phyloP scores from a whole-genome alignment of 1,140 invertebrate species.

The Leptopilina boulardi region DNA sequence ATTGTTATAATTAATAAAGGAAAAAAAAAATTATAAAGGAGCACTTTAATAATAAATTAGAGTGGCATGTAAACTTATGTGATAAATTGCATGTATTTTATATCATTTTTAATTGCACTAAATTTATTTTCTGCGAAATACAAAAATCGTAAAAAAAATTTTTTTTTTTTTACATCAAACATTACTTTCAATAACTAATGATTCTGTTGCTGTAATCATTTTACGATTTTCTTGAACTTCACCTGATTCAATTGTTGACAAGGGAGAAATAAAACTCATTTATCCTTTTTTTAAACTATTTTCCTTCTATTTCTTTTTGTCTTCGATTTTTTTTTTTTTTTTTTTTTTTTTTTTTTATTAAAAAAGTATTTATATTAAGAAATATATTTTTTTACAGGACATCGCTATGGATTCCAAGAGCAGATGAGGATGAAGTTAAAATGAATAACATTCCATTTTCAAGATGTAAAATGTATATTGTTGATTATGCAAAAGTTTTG shows the following conservation, averaged over 20 bases:
- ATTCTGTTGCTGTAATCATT: not conserved
- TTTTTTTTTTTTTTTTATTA: not conserved
- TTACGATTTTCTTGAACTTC: slow-evolving; percentile 1
- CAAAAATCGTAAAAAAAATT: not conserved
- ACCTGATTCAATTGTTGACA: not conserved
- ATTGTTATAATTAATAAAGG: not conserved
- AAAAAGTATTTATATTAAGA: not conserved
- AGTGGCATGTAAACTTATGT: not conserved
- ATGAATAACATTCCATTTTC: slow-evolving; percentile 77
- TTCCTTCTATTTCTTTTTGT: too few species aligned
- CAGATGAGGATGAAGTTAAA: slow-evolving; percentile 58
- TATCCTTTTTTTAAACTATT: not conserved
- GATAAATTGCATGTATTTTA: not conserved
- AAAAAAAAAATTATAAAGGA: not conserved
- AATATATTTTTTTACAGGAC: slow-evolving; percentile 73
- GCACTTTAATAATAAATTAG: not conserved
- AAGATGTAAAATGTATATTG: slow-evolving; percentile 83
- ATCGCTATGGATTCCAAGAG: slow-evolving; percentile 80
- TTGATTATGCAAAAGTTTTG: slow-evolving; percentile 82
- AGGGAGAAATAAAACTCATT: not conserved
- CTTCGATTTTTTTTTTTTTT: not conserved
- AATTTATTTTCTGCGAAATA: slow-evolving; percentile 4
- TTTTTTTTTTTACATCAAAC: not conserved
- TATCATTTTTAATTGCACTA: slow-evolving; percentile 13
- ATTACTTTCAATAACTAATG: not conserved